Evolutionary conservation across 2,797 vertebrate genomes (phyloP).

Genomic region (Simalia tracyae): DNA sequence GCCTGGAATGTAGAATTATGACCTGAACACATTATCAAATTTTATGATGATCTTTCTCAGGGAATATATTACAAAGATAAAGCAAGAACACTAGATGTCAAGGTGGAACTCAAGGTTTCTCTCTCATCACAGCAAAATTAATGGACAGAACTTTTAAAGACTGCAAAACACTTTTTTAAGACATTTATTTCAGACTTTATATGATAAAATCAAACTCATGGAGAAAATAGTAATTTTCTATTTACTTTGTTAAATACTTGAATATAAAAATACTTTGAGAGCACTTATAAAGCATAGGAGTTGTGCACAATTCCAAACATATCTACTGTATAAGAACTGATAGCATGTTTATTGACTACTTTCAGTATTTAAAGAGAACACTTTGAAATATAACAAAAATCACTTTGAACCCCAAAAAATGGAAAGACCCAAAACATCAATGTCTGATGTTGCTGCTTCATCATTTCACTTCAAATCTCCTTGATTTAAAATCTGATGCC

Average conservation of each 20-base stretch:
- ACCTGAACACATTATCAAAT: neutral
- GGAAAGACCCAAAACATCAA: neutral
- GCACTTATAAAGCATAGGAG: neutral
- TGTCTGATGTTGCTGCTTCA: neutral
- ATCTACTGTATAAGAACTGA: neutral
- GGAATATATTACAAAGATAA: neutral
- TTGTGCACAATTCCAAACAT: neutral
- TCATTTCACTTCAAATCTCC: neutral
- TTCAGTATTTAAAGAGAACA: neutral
- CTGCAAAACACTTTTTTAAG: neutral
- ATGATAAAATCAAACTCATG: neutral
- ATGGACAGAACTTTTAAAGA: neutral
- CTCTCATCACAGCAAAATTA: neutral
- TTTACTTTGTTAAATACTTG: neutral
- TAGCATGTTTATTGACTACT: neutral
- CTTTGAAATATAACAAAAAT: neutral
- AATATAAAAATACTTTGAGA: neutral
- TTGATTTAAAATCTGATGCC: neutral
- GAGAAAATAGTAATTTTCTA: neutral
- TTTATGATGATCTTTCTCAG: neutral
- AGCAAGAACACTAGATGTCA: neutral
- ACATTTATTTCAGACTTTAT: neutral
- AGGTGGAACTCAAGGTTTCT: neutral
- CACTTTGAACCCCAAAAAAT: neutral
- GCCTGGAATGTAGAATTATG: neutral